Evolutionary conservation across 2,888 invertebrate species (phyloP), one percentile per base, ranked within the genome.

Genomic region (Rotaria socialis): DNA sequence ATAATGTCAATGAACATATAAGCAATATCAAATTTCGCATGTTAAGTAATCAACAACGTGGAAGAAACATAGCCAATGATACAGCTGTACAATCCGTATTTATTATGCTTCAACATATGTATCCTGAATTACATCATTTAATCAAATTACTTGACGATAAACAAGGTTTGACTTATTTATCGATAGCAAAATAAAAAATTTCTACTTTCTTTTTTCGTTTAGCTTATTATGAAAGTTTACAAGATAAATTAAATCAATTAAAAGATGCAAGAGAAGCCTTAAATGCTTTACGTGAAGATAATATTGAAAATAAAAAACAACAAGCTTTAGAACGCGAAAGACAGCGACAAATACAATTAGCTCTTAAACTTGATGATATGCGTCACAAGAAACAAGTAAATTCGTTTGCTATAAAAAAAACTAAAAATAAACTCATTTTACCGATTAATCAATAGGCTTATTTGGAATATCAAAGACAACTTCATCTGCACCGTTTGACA

Each of bases 11-110:
- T 47, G 80, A 47, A n/a, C 43, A 80, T 47, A 80, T 80, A 22
- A 80, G 47, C n/a, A 80, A 80, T 80, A 80, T 80, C 47, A 80
- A 80, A 80, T 80, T 80, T 80, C 94, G 98, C 88, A 99, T 99
- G 96, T 96, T 96, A 91, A 96, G 96, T 89, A 97, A 99, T 91
- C 96, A 96, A 0, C 96, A 94, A 88, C 92, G 94, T 86, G 97
- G 97, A 0, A 94, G 99, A 50, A 96, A 96, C 43, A 97, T 99
- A 88, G 95, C 96, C 56, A 97, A 96, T 90, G 99, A 99, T 90
- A 96, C 96, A 16, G 95, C 97, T 6, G 97, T 99, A 6, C 98
- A 99, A 92, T 95, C 96, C 0, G 93, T 98, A 58, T 99, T 99
- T 90, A 94, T 96, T 94, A 96, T 95, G 89, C 95, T 99, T 88